phyloP scores from a whole-genome alignment of 2,113 vertebrate genomes.

The Delphinapterus leucas region DNA sequence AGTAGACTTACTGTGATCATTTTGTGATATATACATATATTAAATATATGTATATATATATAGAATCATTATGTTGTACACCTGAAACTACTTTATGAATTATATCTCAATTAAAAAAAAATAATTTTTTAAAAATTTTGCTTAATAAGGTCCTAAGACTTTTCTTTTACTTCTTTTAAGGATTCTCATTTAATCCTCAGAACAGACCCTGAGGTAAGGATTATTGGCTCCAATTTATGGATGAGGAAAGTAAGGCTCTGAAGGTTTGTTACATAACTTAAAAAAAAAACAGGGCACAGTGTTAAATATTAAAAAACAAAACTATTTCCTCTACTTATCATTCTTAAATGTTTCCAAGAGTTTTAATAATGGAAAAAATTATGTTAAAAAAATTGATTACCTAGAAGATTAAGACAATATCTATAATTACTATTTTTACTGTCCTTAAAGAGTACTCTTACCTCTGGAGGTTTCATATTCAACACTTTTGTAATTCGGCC shows the following conservation, averaged over 20 bases:
- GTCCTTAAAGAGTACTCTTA: conserved; percentile 75
- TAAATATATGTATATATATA: not conserved
- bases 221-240: not conserved
- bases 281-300: not conserved
- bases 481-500: conserved; percentile 97
- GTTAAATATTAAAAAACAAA: not conserved
- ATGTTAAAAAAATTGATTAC: not conserved
- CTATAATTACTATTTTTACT: not conserved
- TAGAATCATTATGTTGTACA: not conserved
- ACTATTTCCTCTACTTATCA: not conserved
- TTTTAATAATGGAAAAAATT: conserved; percentile 10
- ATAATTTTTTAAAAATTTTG: not conserved
- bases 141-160: not conserved
- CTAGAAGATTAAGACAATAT: not conserved
- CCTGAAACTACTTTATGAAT: not conserved
- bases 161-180: not conserved
- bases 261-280: not conserved
- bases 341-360: not conserved
- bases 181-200: not conserved
- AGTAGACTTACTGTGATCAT: not conserved
- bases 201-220: not conserved
- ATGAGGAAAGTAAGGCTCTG: not conserved
- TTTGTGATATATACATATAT: not conserved
- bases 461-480: conserved; percentile 98
- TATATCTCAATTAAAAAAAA: not conserved